Percentiles rank a stretch among this genome's conserved stretches.
Evolutionary conservation across 2,888 invertebrate species (phyloP).

Genomic region (Drosophila stalkeri): DNA sequence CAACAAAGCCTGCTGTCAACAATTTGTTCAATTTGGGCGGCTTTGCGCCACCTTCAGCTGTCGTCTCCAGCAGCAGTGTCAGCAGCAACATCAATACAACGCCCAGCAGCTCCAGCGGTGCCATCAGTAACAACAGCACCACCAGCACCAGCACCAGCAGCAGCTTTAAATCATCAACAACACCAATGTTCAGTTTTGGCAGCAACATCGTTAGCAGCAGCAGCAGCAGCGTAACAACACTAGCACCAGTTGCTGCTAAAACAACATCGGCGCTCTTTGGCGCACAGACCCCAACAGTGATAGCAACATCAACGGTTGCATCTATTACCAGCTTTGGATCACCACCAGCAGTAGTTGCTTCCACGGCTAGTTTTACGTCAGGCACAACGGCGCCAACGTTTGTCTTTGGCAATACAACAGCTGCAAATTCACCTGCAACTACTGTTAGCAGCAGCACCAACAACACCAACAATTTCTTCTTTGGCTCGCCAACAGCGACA

Average conservation of each 20-base stretch:
- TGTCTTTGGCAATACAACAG: slow-evolving; percentile 8
- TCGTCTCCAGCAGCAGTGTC: slow-evolving; percentile 25
- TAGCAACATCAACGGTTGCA: neutral
- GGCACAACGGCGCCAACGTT: slow-evolving; percentile 6
- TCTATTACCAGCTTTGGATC: neutral
- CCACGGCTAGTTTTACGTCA: slow-evolving; percentile 4
- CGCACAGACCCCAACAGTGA: neutral
- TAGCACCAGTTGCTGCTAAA: neutral
- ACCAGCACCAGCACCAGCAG: slow-evolving; percentile 12
- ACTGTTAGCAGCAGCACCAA: slow-evolving; percentile 2
- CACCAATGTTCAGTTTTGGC: slow-evolving; percentile 6
- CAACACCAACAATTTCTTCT: slow-evolving; percentile 23
- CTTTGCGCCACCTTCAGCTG: slow-evolving; percentile 12
- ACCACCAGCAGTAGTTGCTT: slow-evolving; percentile 8
- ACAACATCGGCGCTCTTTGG: slow-evolving; percentile 12
- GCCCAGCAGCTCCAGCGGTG: no score
- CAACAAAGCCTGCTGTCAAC: slow-evolving; percentile 8
- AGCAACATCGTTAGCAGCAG: slow-evolving; percentile 5
- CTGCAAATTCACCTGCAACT: slow-evolving; percentile 3
- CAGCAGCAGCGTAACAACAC: slow-evolving; percentile 1
- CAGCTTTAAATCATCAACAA: neutral
- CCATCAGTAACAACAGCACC: neutral
- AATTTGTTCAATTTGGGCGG: slow-evolving; percentile 42
- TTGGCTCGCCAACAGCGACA: slow-evolving; percentile 20
- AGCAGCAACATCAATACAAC: neutral